Base-by-base conservation (phyloP, 2,888 invertebrate genomes). In the Tanaodytes sp. region DNA sequence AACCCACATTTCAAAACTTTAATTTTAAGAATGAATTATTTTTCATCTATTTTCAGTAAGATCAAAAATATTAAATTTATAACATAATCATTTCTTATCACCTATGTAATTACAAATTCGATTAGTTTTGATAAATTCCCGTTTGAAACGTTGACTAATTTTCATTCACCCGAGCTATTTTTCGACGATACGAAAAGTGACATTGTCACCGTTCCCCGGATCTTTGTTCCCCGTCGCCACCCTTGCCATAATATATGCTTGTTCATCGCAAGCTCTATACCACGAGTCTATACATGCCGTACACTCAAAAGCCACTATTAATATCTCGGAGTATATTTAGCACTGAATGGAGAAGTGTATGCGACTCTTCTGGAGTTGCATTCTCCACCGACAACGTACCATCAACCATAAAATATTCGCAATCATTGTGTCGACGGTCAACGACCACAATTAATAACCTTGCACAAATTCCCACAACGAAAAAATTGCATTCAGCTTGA, bases 251-350 rank as follows among this genome's bases (percentile, higher is more conserved):
- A 67, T 59, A 54, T 55, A 49, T 33, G 46, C 40, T 46, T 37
- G 31, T 20, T 54, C 52, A 49, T 59, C 63, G 55, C 23, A 48
- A 31, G 55, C 55, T 69, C 55, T 59, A 59, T 55, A 49, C 45
- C 31, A 54, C 49, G 46, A 48, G 36, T 49, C 39, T 43, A 48
- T 51, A 57, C 31, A 51, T 37, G 48, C 54, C 30, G 58, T 65
- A 54, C 57, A 68, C 58, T 65, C 27, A 57, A 31, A 49, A 65
- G 49, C 49, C 74, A 73, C 82, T 82, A 82, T 82, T 82, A 82
- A 82, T 82, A 82, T 77, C 79, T 73, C 71, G 68, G 75, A 76
- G 76, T 83, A 82, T 82, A 82, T 83, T 82, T 82, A 82, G 80
- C 77, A 74, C 79, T 81, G 76, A 82, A 82, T 82, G 80, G 79